These are phyloP conservation scores for Ramphastos sulfuratus DNA, from an alignment of 2,113 vertebrate genomes.

Conservation along the genomic window DNA sequence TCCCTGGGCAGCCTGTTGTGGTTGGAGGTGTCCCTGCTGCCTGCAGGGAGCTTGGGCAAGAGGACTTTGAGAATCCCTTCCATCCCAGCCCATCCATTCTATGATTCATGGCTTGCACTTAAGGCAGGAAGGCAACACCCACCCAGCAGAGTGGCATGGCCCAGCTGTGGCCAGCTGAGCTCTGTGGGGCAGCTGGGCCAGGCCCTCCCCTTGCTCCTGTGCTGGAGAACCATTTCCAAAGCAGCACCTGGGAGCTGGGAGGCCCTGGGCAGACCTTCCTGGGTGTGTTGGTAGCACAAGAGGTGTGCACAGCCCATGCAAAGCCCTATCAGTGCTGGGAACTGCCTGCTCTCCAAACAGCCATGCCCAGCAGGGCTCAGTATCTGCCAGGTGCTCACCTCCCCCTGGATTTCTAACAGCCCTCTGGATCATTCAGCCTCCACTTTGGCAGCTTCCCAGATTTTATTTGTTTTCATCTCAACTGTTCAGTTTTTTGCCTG, in stretches of 20 bases:
- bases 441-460: background rate
- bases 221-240: background rate
- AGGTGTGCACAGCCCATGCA: background rate
- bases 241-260: background rate
- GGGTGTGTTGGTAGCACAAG: background rate
- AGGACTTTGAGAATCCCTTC: too few species aligned
- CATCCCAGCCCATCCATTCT: too few species aligned
- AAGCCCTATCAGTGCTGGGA: background rate
- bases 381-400: slow-evolving; percentile 6
- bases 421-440: background rate
- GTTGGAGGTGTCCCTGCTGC: too few species aligned
- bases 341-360: background rate
- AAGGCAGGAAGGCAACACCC: background rate
- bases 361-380: background rate
- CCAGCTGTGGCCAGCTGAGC: background rate
- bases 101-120: background rate
- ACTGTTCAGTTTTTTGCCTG: background rate
- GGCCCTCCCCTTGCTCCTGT: background rate
- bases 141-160: accelerated
- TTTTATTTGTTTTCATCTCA: background rate
- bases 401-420: background rate
- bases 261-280: background rate
- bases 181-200: accelerated
- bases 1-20: too few species aligned
- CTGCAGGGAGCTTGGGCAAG: too few species aligned